phyloP scores from a whole-genome alignment of 2,113 vertebrate species.

The Scomber colias region DNA sequence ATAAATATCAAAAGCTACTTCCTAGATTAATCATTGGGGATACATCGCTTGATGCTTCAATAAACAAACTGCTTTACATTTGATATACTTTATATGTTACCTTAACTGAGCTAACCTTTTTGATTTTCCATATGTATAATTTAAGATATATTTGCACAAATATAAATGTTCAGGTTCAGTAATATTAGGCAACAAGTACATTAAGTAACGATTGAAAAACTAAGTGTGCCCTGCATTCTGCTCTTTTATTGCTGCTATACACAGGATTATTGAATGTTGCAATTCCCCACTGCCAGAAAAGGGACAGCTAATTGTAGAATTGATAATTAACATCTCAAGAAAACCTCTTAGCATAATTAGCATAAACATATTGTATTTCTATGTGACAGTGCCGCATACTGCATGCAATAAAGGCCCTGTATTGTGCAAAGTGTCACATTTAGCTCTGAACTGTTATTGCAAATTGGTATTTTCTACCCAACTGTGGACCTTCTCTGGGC shows the following conservation, averaged over 20 bases:
- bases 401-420: not conserved
- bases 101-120: not conserved
- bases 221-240: too few species aligned
- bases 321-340: not conserved
- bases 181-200: too few species aligned
- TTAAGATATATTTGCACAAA: too few species aligned
- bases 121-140: not conserved
- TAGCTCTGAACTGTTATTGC: not conserved
- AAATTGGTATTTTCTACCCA: constrained; percentile 7
- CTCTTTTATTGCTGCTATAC: too few species aligned
- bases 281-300: not conserved
- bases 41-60: not conserved
- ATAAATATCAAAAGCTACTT: too few species aligned
- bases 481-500: constrained; percentile 1
- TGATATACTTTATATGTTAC: not conserved
- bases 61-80: not conserved
- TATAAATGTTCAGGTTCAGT: too few species aligned
- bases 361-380: not conserved
- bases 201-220: too few species aligned
- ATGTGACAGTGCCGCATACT: not conserved
- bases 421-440: not conserved
- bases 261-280: too few species aligned
- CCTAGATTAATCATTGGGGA: too few species aligned
- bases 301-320: not conserved
- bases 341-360: not conserved